A percentile compares a stretch with the other conserved stretches of the same genome.
Evolutionary conservation across 2,113 vertebrate genomes (phyloP).

Genomic region (Lutjanus erythropterus): DNA sequence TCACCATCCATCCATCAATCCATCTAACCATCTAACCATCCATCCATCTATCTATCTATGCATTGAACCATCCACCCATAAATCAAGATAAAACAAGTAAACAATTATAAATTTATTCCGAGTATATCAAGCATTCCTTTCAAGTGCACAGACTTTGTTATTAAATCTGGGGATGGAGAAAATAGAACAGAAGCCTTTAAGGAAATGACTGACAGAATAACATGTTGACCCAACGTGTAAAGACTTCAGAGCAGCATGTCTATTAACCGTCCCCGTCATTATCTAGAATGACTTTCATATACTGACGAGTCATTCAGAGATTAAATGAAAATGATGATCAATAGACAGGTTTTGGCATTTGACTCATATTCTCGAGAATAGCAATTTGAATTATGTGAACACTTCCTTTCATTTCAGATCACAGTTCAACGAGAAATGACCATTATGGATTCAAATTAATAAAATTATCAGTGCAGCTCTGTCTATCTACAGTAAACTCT

Average conservation of each 20-base stretch:
- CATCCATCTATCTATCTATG: neutral
- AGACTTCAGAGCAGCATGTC: conserved; percentile 31
- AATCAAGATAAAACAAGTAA: conserved; percentile 43
- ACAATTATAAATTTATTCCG: conserved; percentile 18
- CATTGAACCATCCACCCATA: neutral
- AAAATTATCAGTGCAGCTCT: conserved; percentile 32
- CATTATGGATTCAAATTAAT: conserved; percentile 22
- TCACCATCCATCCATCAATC: conserved; percentile 10
- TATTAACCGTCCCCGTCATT: conserved; percentile 13
- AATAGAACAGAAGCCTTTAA: conserved; percentile 22
- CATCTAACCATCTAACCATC: neutral
- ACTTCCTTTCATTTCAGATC: conserved; percentile 20
- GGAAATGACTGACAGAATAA: conserved; percentile 43
- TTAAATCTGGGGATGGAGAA: conserved; percentile 47
- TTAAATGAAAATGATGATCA: conserved; percentile 3
- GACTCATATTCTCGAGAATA: conserved; percentile 26
- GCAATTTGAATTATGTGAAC: conserved; percentile 7
- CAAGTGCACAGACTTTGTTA: conserved; percentile 33
- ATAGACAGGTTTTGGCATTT: conserved; percentile 15
- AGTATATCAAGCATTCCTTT: conserved; percentile 38
- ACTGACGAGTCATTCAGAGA: neutral
- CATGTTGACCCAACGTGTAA: neutral
- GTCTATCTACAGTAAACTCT: conserved; percentile 4
- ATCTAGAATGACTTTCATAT: conserved; percentile 1
- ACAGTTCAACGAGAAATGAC: conserved; percentile 10